Conservation (phyloP, 2,113 vertebrate species). For the Phalacrocorax carbo region DNA sequence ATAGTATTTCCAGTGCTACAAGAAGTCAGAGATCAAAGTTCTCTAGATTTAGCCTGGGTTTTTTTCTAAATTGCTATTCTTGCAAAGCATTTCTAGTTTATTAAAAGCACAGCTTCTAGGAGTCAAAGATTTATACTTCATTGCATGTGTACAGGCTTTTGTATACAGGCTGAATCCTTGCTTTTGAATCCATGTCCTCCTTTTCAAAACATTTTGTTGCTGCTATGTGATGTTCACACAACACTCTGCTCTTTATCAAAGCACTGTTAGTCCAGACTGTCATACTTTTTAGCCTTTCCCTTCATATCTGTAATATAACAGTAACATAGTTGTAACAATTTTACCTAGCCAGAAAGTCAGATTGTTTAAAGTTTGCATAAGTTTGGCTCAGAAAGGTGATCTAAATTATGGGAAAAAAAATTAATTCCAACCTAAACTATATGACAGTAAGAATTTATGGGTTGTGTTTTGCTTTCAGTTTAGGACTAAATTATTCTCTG, state of each 20-base stretch:
- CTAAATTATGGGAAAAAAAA: neutral
- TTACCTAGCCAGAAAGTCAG: neutral
- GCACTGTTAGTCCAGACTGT: neutral
- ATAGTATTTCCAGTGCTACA: constrained; percentile 56
- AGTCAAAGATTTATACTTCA: neutral
- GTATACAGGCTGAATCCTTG: neutral
- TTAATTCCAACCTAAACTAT: neutral
- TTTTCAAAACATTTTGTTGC: constrained; percentile 7
- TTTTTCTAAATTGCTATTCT: neutral
- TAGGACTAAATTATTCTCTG: neutral
- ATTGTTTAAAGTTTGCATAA: neutral
- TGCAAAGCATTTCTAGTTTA: neutral
- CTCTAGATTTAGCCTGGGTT: neutral
- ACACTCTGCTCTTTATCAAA: neutral
- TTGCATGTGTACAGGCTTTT: neutral
- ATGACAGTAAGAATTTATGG: neutral
- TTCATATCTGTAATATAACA: neutral
- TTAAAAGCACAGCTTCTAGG: neutral
- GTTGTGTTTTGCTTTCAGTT: neutral
- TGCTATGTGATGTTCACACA: neutral
- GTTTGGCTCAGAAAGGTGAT: neutral
- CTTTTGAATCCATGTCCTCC: neutral
- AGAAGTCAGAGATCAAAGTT: neutral
- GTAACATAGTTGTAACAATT: neutral
- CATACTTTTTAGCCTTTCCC: neutral